Base-by-base conservation (phyloP, 2,113 vertebrate genomes). In the Epinephelus lanceolatus region DNA sequence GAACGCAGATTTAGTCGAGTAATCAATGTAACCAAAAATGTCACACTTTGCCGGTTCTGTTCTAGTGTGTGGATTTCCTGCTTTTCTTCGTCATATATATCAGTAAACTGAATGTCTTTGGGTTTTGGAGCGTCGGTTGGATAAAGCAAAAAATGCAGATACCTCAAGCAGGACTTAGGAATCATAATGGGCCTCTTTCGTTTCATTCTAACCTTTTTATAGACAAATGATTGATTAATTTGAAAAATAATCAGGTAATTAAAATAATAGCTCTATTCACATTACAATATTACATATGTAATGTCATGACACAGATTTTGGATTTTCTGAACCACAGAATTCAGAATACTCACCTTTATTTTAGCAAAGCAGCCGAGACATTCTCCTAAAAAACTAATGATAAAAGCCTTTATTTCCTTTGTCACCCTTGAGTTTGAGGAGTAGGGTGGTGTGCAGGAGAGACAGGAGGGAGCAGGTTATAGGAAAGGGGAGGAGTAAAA, bases 401-500 rank as follows among this genome's bases (percentile, higher is more conserved):
- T 60, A 66, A 67, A 79, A 73, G 49, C 67, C 76, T 21, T 55
- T 40, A 47, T 80, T 81, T 76, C 62, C 61, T 88, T 87, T 89
- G 79, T 84, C 80, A 79, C 53, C 55, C 72, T 33, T 45, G 76
- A 90, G 84, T 85, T 89, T 76, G 80, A 85, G 83, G 69, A 77
- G 67, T 21, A n/a, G 56, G 56, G 65, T 57, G 81, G 42, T 37
- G 76, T 53, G 84, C 45, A 65, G 67, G 78, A 83, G 84, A 82
- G 67, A 66, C 57, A 47, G 73, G 65, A 78, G 79, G 80, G 81
- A 87, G 88, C 65, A 83, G 87, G 85, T 86, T 25, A 59, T 78
- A 84, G 77, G 56, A 87, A 88, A 79, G 80, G 88, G 85, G 92
- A 89, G 92, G 91, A 88, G 89, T 81, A 51, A 62, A 85, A 76